A percentile compares a stretch with the other conserved stretches of the same genome.
Conservation (phyloP, 2,113 vertebrate genomes). For the Melanerpes formicivorus region DNA sequence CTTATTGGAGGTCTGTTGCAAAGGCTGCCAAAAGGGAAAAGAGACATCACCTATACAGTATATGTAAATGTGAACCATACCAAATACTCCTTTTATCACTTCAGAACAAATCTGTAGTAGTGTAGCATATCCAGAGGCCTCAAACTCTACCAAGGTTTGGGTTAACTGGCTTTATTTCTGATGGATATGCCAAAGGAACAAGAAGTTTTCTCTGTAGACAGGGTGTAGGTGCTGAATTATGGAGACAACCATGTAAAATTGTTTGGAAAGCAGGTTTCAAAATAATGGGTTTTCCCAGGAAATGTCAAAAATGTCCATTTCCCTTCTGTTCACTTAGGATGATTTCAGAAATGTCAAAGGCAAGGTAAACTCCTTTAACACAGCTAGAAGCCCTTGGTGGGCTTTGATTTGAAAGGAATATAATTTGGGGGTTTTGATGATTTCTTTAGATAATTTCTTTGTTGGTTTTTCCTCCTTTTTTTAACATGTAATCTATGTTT, state of each 20-base stretch:
- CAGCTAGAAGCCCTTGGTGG: neutral
- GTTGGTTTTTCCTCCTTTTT: neutral
- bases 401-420: neutral
- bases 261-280: neutral
- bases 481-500: neutral
- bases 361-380: too few relatives aligned
- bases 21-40: constrained; percentile 8
- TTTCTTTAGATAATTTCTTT: neutral
- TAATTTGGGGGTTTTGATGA: neutral
- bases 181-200: neutral
- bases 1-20: constrained; percentile 24
- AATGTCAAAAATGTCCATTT: neutral
- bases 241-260: neutral
- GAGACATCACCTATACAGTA: neutral
- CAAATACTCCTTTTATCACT: neutral
- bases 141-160: neutral
- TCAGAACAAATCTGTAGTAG: constrained; percentile 7
- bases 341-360: neutral
- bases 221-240: neutral
- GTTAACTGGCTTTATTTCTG: neutral
- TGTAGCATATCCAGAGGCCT: neutral
- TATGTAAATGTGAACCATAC: neutral
- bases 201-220: neutral
- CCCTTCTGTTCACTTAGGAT: neutral
- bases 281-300: neutral